Percentiles rank a stretch among this genome's conserved stretches.
Conservation (phyloP, 1,140 invertebrate genomes). For the Zaprionus ornatus region DNA sequence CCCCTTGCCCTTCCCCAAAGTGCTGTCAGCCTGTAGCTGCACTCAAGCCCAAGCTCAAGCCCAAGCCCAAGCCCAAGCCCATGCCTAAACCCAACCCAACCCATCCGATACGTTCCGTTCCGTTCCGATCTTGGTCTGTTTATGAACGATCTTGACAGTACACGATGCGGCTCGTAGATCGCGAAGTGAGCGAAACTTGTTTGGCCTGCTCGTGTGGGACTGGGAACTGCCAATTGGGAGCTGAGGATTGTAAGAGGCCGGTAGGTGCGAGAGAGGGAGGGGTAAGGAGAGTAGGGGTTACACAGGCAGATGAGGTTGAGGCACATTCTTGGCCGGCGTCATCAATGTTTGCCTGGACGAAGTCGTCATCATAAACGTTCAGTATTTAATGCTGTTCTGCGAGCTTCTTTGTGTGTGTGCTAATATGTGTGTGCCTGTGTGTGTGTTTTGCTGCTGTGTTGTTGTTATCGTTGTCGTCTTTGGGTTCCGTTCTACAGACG, state of each 20-base stretch:
- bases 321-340: constrained; percentile 69
- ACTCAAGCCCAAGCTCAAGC: no score
- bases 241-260: background rate
- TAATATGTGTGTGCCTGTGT: no score
- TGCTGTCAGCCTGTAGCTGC: no score
- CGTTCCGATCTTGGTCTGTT: constrained; percentile 35
- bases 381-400: constrained; percentile 47
- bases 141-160: constrained; percentile 52
- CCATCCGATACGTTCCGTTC: constrained; percentile 23
- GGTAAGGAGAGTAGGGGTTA: no score
- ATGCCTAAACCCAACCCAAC: background rate
- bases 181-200: constrained; percentile 42
- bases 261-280: background rate
- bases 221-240: background rate
- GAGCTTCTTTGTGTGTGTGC: constrained; percentile 26
- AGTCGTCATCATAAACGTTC: constrained; percentile 40
- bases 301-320: constrained; percentile 3
- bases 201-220: constrained; percentile 21
- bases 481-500: constrained; percentile 78
- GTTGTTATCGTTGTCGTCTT: constrained; percentile 41
- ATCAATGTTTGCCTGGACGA: constrained; percentile 56
- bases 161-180: constrained; percentile 32
- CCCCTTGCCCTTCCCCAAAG: background rate
- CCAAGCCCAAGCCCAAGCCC: no score
- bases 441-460: constrained; percentile 12